Evolutionary conservation across 2,888 invertebrate species (phyloP).

Genomic region (Nemotelus nigrinus): DNA sequence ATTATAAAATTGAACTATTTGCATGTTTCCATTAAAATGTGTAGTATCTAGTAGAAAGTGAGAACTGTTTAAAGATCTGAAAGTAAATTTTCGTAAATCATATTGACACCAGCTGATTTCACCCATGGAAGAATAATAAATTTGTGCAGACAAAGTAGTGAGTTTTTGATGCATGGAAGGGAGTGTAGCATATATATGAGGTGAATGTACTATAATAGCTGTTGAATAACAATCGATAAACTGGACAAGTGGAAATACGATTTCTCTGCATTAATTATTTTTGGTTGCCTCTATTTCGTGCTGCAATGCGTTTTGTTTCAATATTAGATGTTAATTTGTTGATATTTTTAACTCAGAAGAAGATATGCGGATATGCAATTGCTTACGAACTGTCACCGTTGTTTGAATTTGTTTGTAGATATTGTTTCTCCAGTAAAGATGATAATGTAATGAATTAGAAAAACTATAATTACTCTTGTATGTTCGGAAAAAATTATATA

Average conservation of each 20-base stretch:
- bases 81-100: conserved; percentile 5
- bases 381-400: too few species aligned
- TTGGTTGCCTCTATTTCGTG: background rate
- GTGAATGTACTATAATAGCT: background rate
- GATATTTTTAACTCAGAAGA: too few species aligned
- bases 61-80: background rate
- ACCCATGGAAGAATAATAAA: conserved; percentile 7
- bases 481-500: too few species aligned
- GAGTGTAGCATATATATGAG: background rate
- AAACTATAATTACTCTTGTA: too few species aligned
- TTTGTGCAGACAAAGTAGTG: background rate
- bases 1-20: background rate
- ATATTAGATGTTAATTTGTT: too few species aligned
- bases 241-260: background rate
- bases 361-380: too few species aligned
- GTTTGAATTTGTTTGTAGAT: too few species aligned
- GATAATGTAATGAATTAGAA: too few species aligned
- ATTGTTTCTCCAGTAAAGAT: too few species aligned
- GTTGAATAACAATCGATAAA: background rate
- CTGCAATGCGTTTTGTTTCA: too few species aligned
- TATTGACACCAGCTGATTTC: conserved; percentile 10
- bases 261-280: background rate
- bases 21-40: background rate
- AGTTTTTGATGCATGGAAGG: background rate
- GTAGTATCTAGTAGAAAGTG: conserved; percentile 29